A percentile compares a stretch with the other conserved stretches of the same genome.
These are phyloP conservation scores for Telenomus remus DNA, from an alignment of 1,140 invertebrate genomes.

Conservation along the genomic window DNA sequence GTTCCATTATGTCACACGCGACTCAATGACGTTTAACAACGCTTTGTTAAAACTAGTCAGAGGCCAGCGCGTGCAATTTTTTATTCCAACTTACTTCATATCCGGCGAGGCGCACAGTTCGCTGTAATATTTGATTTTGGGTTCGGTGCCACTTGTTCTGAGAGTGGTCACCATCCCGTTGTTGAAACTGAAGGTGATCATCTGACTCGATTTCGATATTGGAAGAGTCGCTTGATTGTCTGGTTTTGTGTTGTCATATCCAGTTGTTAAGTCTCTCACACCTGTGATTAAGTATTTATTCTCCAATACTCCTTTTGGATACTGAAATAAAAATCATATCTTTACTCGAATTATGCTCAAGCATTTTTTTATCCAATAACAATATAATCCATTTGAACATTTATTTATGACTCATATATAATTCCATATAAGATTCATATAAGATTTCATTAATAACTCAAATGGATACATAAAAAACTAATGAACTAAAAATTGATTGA, in stretches of 20 bases:
- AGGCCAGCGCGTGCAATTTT: no score
- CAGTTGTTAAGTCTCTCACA: conserved; percentile 92
- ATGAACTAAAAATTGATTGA: neutral
- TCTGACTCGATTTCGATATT: conserved; percentile 86
- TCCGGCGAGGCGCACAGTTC: conserved; percentile 86
- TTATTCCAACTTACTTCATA: conserved; percentile 76
- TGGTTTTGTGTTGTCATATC: conserved; percentile 86
- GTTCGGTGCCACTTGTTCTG: conserved; percentile 98
- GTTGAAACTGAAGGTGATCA: conserved; percentile 97
- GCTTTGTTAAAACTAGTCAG: no score
- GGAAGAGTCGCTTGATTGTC: conserved; percentile 87
- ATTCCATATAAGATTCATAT: no score
- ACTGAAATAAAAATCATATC: no score
- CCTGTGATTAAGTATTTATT: conserved; percentile 84
- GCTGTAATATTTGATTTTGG: conserved; percentile 98
- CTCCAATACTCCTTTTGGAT: conserved; percentile 82
- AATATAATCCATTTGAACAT: no score
- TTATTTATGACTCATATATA: neutral
- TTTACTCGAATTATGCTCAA: conserved; percentile 11
- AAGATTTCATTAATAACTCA: no score
- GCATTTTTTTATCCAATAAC: no score
- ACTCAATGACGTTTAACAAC: no score
- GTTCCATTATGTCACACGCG: neutral
- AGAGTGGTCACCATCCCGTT: conserved; percentile 92
- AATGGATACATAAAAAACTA: conserved; percentile 8